Percentiles rank a stretch among this genome's conserved stretches.
phyloP scores from a whole-genome alignment of 2,888 invertebrate genomes.

The Polyommatus iphigenia region DNA sequence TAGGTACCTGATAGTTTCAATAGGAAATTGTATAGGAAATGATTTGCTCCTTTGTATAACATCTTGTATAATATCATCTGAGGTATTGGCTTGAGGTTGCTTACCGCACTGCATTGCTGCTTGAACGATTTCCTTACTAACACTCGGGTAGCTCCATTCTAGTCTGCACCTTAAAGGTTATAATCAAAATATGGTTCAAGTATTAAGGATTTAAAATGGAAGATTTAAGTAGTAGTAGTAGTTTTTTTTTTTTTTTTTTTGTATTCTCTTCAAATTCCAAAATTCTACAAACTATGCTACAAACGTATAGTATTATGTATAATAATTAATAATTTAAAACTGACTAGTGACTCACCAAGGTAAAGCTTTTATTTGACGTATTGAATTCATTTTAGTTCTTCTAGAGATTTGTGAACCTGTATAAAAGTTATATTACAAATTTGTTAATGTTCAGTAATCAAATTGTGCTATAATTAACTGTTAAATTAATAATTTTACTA shows the following conservation, averaged over 20 bases:
- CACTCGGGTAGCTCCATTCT: conserved; percentile 72
- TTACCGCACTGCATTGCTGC: conserved; percentile 59
- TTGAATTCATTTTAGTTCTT: neutral
- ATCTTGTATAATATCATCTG: conserved; percentile 45
- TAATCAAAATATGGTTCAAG: neutral
- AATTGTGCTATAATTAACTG: too few relatives aligned
- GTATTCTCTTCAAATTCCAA: too few relatives aligned
- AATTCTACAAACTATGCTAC: too few relatives aligned
- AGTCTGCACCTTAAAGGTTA: conserved; percentile 64
- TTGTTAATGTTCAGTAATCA: too few relatives aligned
- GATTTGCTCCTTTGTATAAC: conserved; percentile 49
- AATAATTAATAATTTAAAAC: too few relatives aligned
- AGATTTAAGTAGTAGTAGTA: neutral
- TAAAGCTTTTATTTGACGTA: neutral
- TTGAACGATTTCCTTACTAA: conserved; percentile 70
- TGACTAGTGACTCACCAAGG: neutral
- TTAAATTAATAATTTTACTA: too few relatives aligned
- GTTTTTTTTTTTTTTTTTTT: too few relatives aligned
- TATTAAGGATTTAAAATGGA: neutral
- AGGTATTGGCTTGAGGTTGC: conserved; percentile 38
- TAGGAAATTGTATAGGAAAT: conserved; percentile 53
- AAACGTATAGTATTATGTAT: too few relatives aligned
- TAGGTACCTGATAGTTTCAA: conserved; percentile 53
- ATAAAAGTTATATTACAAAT: too few relatives aligned
- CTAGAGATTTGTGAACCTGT: too few relatives aligned